A percentile compares a stretch with the other conserved stretches of the same genome.
Evolutionary conservation across 2,113 vertebrate genomes (phyloP).

Genomic region (Megaptera novaeangliae): DNA sequence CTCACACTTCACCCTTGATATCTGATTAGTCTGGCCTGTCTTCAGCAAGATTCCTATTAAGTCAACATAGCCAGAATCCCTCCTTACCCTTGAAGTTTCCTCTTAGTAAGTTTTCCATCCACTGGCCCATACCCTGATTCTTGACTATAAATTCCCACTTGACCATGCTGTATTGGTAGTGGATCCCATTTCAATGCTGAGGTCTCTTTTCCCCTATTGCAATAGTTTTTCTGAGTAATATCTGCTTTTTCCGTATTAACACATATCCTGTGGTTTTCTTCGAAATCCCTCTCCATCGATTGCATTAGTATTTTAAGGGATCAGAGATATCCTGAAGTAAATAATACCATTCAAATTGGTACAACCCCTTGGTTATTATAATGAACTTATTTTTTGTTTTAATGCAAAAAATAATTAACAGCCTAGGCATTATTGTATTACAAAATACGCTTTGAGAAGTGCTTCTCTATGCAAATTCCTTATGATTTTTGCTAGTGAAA

Average conservation of each 20-base stretch:
- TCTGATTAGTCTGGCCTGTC: not conserved
- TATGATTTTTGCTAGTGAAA: not conserved
- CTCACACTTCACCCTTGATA: not conserved
- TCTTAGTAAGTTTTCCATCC: not conserved
- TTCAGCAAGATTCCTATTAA: not conserved
- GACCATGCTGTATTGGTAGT: not conserved
- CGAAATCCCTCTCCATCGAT: not conserved
- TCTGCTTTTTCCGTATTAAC: not conserved
- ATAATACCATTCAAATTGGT: not conserved
- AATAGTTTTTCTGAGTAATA: not conserved
- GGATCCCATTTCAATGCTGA: not conserved
- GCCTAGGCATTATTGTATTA: not conserved
- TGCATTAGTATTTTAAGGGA: not conserved
- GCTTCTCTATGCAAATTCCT: not conserved
- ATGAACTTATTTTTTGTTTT: not conserved
- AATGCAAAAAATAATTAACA: not conserved
- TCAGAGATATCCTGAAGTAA: not conserved
- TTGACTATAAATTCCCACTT: not conserved
- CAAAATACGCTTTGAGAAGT: not conserved
- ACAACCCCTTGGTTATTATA: not conserved
- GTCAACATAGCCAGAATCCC: not conserved
- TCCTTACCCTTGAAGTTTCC: not conserved
- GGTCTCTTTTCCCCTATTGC: not conserved
- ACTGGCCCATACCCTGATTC: not conserved
- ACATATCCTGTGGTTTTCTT: not conserved